Evolutionary conservation across 2,113 vertebrate genomes (phyloP).

Genomic region (Epinephelus fuscoguttatus): DNA sequence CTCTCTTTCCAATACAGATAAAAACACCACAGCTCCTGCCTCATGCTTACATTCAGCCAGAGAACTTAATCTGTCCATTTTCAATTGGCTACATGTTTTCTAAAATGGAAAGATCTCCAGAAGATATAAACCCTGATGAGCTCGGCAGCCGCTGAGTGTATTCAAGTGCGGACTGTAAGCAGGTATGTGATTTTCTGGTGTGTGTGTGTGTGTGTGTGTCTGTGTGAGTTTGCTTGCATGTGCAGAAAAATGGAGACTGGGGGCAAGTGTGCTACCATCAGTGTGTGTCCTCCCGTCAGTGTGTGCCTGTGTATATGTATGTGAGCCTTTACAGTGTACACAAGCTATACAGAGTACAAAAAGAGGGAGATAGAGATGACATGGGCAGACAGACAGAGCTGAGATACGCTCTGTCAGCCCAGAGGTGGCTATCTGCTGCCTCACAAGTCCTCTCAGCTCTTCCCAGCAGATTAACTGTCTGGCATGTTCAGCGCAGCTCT

Average conservation of each 20-base stretch:
- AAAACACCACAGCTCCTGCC: slow-evolving; percentile 23
- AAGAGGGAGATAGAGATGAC: slow-evolving; percentile 41
- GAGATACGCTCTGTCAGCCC: slow-evolving; percentile 65
- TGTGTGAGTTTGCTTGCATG: background rate
- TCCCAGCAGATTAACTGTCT: slow-evolving; percentile 62
- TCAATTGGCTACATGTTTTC: slow-evolving; percentile 23
- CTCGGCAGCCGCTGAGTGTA: background rate
- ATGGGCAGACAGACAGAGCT: slow-evolving; percentile 52
- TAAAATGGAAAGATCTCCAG: slow-evolving; percentile 36
- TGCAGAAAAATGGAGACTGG: background rate
- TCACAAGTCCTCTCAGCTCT: slow-evolving; percentile 49
- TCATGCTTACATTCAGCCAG: slow-evolving; percentile 18
- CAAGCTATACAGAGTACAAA: slow-evolving; percentile 23
- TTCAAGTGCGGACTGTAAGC: background rate
- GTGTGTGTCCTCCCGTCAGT: slow-evolving; percentile 6
- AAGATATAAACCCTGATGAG: slow-evolving; percentile 8
- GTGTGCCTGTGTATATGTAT: slow-evolving; percentile 12
- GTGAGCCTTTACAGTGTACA: slow-evolving; percentile 15
- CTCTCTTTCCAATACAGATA: background rate
- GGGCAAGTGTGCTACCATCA: slow-evolving; percentile 11
- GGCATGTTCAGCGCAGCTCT: slow-evolving; percentile 44
- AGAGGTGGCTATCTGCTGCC: slow-evolving; percentile 61
- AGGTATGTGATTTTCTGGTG: background rate
- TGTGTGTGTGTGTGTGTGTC: too few species aligned
- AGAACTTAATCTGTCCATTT: slow-evolving; percentile 33